Evolutionary conservation across 2,888 invertebrate species (phyloP).

Genomic region (Desoria tigrina): DNA sequence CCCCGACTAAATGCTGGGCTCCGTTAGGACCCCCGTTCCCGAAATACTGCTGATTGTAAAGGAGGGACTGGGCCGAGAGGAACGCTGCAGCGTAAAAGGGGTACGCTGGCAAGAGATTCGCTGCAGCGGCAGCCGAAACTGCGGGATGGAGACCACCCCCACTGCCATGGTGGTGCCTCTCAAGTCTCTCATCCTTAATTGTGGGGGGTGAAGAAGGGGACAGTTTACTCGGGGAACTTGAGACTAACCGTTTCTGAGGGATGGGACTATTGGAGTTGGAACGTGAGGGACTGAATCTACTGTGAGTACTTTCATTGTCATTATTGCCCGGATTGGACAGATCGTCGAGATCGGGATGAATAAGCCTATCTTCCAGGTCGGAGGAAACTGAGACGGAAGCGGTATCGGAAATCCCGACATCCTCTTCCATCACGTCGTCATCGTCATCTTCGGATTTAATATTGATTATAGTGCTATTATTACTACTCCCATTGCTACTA

Average conservation of each 20-base stretch:
- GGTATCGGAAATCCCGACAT: slow-evolving; percentile 44
- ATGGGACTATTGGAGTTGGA: slow-evolving; percentile 31
- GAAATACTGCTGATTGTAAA: slow-evolving; percentile 49
- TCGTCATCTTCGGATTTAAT: slow-evolving; percentile 28
- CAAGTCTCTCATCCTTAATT: neutral
- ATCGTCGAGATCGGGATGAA: slow-evolving; percentile 31
- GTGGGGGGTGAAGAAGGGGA: slow-evolving; percentile 11
- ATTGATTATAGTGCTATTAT: slow-evolving; percentile 15
- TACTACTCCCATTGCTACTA: slow-evolving; percentile 15
- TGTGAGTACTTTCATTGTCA: slow-evolving; percentile 42
- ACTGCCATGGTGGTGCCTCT: neutral
- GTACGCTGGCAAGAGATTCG: slow-evolving; percentile 46
- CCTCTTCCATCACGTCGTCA: slow-evolving; percentile 26
- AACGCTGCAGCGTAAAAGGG: slow-evolving; percentile 53
- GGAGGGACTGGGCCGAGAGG: slow-evolving; percentile 51
- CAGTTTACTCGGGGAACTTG: slow-evolving; percentile 18
- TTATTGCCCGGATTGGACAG: slow-evolving; percentile 26
- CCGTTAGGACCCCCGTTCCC: neutral
- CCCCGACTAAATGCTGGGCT: slow-evolving; percentile 4
- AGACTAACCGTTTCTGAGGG: slow-evolving; percentile 16
- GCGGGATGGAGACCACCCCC: neutral
- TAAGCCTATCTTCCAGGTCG: slow-evolving; percentile 32
- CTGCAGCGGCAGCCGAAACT: slow-evolving; percentile 33
- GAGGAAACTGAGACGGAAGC: slow-evolving; percentile 43
- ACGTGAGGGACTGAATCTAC: slow-evolving; percentile 37